phyloP scores from a whole-genome alignment of 1,140 invertebrate species.

The Reticulitermes speratus region DNA sequence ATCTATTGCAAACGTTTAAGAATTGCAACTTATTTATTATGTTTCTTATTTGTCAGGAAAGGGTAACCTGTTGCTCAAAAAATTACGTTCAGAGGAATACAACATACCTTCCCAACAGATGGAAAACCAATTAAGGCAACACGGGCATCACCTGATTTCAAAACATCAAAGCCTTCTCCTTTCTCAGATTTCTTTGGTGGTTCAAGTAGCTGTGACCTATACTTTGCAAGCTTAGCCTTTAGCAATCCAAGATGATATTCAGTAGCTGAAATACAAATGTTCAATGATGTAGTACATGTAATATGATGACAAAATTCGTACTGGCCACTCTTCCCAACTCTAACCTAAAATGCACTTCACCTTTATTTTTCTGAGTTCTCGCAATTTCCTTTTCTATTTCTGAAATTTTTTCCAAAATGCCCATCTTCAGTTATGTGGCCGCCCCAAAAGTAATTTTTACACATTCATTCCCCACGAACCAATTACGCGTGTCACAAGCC shows the following conservation, averaged over 20 bases:
- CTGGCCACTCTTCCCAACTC: not conserved
- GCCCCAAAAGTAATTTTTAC: too few species aligned
- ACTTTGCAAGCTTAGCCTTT: slow-evolving; percentile 99
- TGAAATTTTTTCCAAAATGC: slow-evolving; percentile 96
- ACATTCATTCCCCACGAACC: too few species aligned
- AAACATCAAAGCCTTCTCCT: slow-evolving; percentile 99
- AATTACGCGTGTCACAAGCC: too few species aligned
- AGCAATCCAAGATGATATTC: slow-evolving; percentile 98
- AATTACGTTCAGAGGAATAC: too few species aligned
- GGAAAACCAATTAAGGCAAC: slow-evolving; percentile 98
- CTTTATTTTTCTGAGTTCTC: slow-evolving; percentile 99
- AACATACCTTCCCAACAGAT: slow-evolving; percentile 83
- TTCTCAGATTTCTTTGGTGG: slow-evolving; percentile 94
- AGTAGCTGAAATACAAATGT: slow-evolving; percentile 72
- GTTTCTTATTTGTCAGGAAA: too few species aligned
- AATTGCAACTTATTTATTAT: too few species aligned
- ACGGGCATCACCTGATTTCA: slow-evolving; percentile 98
- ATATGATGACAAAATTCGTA: slow-evolving; percentile 15
- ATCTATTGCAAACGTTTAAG: too few species aligned
- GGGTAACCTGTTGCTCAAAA: too few species aligned
- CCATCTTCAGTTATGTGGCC: slow-evolving; percentile 64
- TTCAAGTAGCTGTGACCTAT: slow-evolving; percentile 91
- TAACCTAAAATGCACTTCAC: slow-evolving; percentile 51
- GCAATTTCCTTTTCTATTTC: slow-evolving; percentile 98
- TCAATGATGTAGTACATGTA: not conserved